Evolutionary conservation across 1,140 invertebrate genomes (phyloP).

Genomic region (Himalopsyche phryganea): DNA sequence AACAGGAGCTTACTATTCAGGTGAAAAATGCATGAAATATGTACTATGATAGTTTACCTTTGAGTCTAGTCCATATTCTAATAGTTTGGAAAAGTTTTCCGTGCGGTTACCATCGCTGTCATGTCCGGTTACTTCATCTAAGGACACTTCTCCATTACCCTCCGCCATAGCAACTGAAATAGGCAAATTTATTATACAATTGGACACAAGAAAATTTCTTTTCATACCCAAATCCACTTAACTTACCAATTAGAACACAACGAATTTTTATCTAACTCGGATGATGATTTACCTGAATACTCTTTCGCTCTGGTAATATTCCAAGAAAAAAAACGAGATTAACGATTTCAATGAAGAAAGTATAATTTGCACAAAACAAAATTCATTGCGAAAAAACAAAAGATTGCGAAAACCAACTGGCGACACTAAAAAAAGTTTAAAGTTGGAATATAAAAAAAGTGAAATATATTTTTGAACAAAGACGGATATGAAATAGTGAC

Average conservation of each 20-base stretch:
- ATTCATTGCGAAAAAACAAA: conserved; percentile 19
- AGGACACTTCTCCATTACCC: conserved; percentile 84
- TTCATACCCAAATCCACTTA: no score
- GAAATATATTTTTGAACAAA: neutral
- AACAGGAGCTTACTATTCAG: no score
- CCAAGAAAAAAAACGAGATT: neutral
- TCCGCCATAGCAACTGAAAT: conserved; percentile 68
- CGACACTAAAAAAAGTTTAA: conserved; percentile 9
- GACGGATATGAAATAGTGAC: neutral
- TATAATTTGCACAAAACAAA: conserved; percentile 6
- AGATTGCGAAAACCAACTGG: conserved; percentile 9
- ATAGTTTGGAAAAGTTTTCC: conserved; percentile 82
- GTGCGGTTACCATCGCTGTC: conserved; percentile 73
- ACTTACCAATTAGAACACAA: no score
- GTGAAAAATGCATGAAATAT: no score
- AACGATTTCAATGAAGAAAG: neutral
- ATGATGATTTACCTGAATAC: no score
- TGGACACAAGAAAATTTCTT: no score
- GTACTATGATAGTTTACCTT: conserved; percentile 57
- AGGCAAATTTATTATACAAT: neutral
- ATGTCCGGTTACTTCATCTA: conserved; percentile 72
- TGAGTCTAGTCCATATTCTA: conserved; percentile 90
- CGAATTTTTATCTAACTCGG: no score
- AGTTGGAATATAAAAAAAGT: conserved; percentile 19
- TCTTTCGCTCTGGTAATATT: no score